These are phyloP conservation scores for Globicephala melas DNA, from an alignment of 2,113 vertebrate genomes.

Conservation along the genomic window DNA sequence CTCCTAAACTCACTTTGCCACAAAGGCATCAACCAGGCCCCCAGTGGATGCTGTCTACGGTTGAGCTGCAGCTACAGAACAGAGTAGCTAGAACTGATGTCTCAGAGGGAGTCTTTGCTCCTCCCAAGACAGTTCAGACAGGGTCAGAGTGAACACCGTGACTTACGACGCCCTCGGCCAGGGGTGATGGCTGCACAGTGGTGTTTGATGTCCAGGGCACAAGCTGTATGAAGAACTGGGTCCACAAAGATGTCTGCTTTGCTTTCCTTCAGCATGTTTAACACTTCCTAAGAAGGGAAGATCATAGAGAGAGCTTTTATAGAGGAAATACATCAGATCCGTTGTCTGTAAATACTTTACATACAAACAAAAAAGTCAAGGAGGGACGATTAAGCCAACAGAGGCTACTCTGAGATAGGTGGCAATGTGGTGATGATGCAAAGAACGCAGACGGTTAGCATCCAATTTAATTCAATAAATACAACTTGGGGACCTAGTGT, in stretches of 20 bases:
- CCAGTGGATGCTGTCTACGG: background rate
- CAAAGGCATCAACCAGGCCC: background rate
- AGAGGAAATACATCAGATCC: background rate
- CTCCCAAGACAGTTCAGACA: background rate
- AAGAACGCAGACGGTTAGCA: background rate
- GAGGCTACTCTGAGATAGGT: background rate
- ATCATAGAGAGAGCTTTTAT: background rate
- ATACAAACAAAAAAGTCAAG: background rate
- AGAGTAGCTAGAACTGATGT: background rate
- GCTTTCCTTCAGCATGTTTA: constrained; percentile 98
- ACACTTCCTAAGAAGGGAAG: constrained; percentile 87
- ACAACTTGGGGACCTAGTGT: background rate
- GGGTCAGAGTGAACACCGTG: background rate
- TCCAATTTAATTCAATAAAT: background rate
- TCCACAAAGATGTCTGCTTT: constrained; percentile 99
- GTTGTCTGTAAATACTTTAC: background rate
- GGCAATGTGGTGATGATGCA: background rate
- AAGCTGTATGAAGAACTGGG: constrained; percentile 97
- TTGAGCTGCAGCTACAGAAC: background rate
- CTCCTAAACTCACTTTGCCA: background rate
- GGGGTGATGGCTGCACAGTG: constrained; percentile 97
- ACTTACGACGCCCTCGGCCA: constrained; percentile 95
- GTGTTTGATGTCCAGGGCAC: constrained; percentile 97
- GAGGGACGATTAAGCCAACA: background rate
- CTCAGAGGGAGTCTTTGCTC: background rate